Base-by-base conservation (phyloP, 2,797 vertebrate species). In the Parauchenoglanis punctatus region DNA sequence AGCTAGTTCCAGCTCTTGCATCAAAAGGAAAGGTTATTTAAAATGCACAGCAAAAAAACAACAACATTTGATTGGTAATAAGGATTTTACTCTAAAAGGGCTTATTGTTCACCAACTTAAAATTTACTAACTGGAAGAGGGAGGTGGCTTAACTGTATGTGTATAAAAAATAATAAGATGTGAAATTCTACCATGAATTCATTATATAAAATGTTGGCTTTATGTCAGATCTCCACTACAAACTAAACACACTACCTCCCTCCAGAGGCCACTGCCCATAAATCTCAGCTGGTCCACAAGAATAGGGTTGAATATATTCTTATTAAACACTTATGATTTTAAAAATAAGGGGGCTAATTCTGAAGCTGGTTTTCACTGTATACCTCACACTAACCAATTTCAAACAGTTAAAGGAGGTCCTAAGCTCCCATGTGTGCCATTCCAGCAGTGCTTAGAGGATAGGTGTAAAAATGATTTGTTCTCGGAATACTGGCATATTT, bases 211-310 rank as follows among this genome's bases (percentile, higher is more conserved):
- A 70, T 73, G 77, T 67, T 12, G 13, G 75, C 44, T 58, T 58
- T 40, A 40, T 87, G 80, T 75, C n/a, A 82, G 56, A 73, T 31
- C 35, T 77, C 6, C n/a, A 73, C 3, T 58, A 58, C 80, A 81
- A 67, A 80, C 40, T 65, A 61, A 68, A 73, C 73, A 28, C 70
- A 72, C 67, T 86, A 82, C 35, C 73, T 80, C 87, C 87, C 75
- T 86, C 87, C 70, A 84, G 89, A 87, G 87, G 83, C 58, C 52
- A 31, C 35, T n/a, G 11, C 28, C 12, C 20, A 20, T 78, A 84
- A 68, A 67, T 61, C 58, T 63, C n/a, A 46, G 23, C 31, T 35
- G 56, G 4, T 59, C 5, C 11, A 59, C 18, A 58, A 23, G 8
- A 20, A 11, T 31, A 77, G 15, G 13, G 75, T 4, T 77, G 75